Conservation (phyloP, 2,797 vertebrate genomes). For the Anableps anableps region DNA sequence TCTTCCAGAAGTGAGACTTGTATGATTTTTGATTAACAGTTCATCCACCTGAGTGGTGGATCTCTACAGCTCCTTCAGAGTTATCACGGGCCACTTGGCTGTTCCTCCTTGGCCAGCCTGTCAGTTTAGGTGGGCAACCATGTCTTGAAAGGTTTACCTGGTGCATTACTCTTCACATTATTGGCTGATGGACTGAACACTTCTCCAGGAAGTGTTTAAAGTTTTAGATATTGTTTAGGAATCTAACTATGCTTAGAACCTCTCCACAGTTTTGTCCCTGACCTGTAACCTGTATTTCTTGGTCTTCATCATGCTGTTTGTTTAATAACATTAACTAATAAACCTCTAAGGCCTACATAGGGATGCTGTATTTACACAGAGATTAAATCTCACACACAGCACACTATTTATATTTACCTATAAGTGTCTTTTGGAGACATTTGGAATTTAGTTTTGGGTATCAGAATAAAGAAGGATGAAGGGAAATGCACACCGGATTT, state of each 20-base stretch:
- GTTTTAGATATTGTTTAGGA: not conserved
- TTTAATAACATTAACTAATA: not conserved
- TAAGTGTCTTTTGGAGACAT: not conserved
- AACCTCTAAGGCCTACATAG: not conserved
- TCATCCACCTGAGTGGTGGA: not conserved
- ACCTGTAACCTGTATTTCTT: not conserved
- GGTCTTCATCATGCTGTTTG: not conserved
- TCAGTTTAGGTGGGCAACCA: too few species aligned
- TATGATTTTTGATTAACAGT: not conserved
- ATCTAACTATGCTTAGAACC: not conserved
- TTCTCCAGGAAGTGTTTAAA: not conserved
- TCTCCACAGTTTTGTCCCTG: not conserved
- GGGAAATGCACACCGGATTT: not conserved
- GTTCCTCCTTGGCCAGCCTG: too few species aligned
- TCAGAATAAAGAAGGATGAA: not conserved
- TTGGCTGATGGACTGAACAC: not conserved
- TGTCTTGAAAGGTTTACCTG: not conserved
- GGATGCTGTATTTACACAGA: not conserved
- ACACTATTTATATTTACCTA: too few species aligned
- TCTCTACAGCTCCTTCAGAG: not conserved
- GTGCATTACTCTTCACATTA: not conserved
- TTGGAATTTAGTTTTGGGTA: not conserved
- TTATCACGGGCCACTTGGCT: not conserved
- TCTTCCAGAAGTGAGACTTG: not conserved
- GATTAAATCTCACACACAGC: not conserved